These are phyloP conservation scores for Lamellibrachia satsuma DNA, from an alignment of 2,888 invertebrate species.

Conservation along the genomic window DNA sequence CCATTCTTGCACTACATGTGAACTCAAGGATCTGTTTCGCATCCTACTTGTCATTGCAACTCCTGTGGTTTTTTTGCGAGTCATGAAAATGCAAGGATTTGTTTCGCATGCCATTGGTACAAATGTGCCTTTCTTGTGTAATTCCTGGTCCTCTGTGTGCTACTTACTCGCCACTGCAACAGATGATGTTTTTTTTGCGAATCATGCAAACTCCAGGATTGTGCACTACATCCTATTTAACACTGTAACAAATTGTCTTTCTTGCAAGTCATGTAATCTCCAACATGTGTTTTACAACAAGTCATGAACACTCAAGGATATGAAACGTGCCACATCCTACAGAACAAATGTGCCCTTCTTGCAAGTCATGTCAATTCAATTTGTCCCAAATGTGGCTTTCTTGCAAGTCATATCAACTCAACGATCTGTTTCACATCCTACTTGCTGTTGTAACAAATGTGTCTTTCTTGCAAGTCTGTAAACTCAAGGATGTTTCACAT, in stretches of 20 bases:
- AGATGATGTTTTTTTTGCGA: no score
- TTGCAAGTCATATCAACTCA: neutral
- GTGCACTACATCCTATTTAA: neutral
- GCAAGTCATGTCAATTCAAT: neutral
- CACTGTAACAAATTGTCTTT: neutral
- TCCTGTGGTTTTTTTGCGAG: neutral
- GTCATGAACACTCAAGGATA: neutral
- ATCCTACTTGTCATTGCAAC: neutral
- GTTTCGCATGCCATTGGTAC: neutral
- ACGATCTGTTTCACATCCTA: neutral
- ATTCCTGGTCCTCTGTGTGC: no score
- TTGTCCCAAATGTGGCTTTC: neutral
- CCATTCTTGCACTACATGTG: neutral
- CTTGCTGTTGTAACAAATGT: neutral
- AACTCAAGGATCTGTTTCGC: neutral
- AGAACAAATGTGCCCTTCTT: neutral
- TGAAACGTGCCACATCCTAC: neutral
- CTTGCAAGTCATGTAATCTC: neutral
- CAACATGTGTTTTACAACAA: neutral
- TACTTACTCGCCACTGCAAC: no score
- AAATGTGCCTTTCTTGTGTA: neutral
- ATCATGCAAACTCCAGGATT: neutral
- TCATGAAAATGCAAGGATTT: neutral
- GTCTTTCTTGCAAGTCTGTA: no score
- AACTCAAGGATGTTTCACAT: no score